Base-by-base conservation (phyloP, 2,113 vertebrate species). In the Pygoscelis antarcticus region DNA sequence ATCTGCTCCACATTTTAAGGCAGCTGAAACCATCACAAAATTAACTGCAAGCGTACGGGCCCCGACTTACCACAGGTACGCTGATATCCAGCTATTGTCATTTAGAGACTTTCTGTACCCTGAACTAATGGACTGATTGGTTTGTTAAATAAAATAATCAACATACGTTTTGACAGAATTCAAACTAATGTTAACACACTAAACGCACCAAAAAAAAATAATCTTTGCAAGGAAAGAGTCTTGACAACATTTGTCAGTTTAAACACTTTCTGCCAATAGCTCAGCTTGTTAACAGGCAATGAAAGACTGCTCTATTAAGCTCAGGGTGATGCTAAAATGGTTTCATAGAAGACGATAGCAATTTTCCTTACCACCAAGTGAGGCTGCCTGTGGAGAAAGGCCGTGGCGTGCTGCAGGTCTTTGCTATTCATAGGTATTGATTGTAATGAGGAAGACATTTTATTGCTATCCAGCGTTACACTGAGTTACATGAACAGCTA, bases 361-460 rank as follows among this genome's bases (percentile, higher is more conserved):
- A 96, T 98, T 98, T 97, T 91, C 96, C 69, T 96, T 95, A 96
- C 98, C 98, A 98, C 95, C 94, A 92, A 93, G 95, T 86, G 94
- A 96, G 98, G 96, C 87, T 97, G 96, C 98, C 97, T 85, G 11
- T 97, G 64, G 95, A 98, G 98, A 98, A 97, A 96, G 97, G 95
- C 96, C 97, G 95, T 97, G 98, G 90, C 9, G 47, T 62, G 11
- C 96, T 96, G 96, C 96, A 98, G 86, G 91, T 92, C 98, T 98
- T 98, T 95, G 92, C 93, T 98, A 97, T 98, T 98, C 98, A 98
- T 97, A 88, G 95, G 86, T 94, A 97, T 96, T 96, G 97, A 98
- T 90, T 98, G 97, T 98, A 98, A 98, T 98, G 96, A 98, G 96
- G 96, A 96, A 96, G 89, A 92, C n/a, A 91, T 95, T 97, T 94